These are phyloP conservation scores for Mastacembelus armatus DNA, from an alignment of 2,797 vertebrate species.

Conservation along the genomic window DNA sequence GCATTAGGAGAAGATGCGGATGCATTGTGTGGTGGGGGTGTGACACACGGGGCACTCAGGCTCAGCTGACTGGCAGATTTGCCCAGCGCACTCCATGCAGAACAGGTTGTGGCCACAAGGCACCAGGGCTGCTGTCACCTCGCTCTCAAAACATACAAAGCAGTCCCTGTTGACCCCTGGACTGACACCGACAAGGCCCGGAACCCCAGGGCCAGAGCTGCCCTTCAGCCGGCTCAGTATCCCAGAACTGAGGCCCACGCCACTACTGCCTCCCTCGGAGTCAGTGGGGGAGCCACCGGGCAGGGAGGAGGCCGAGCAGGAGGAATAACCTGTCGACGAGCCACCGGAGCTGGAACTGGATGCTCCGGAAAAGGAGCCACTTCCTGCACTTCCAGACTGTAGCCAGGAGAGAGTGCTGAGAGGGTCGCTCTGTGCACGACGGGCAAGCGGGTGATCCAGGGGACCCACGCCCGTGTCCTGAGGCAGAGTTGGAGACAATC, in stretches of 20 bases:
- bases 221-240: conserved; percentile 84
- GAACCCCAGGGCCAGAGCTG: conserved; percentile 61
- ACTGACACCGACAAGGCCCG: conserved; percentile 69
- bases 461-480: conserved; percentile 74
- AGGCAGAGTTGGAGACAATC: conserved; percentile 92
- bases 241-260: conserved; percentile 78
- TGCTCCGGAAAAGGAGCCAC: conserved; percentile 88
- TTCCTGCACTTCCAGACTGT: conserved; percentile 81
- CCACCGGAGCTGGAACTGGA: conserved; percentile 85
- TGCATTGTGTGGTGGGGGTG: conserved; percentile 94
- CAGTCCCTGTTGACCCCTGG: conserved; percentile 88
- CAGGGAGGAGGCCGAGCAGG: conserved; percentile 90
- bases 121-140: conserved; percentile 94
- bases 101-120: conserved; percentile 98
- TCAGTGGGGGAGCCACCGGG: conserved; percentile 91
- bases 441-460: conserved; percentile 90
- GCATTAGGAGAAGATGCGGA: conserved; percentile 97
- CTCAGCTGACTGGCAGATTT: conserved; percentile 92
- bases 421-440: conserved; percentile 90
- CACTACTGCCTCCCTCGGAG: conserved; percentile 85
- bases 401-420: conserved; percentile 91
- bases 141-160: conserved; percentile 94
- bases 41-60: conserved; percentile 95
- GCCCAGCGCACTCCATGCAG: conserved; percentile 98
- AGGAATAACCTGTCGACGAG: conserved; percentile 89